These are phyloP conservation scores for Muscicapa comitata DNA, from an alignment of 2,797 vertebrate species.

Conservation along the genomic window DNA sequence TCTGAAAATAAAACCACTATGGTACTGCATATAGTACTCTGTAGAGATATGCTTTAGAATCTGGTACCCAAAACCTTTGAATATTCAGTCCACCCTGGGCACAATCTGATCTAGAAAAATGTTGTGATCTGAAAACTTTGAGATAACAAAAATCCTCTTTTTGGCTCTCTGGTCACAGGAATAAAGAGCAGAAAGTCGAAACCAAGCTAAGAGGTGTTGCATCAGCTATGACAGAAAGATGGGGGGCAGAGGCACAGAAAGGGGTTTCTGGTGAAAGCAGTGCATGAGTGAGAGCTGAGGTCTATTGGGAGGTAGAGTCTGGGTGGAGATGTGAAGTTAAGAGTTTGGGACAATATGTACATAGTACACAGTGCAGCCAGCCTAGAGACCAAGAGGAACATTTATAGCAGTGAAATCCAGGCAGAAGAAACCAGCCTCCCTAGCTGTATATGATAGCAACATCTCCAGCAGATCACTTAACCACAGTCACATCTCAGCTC, in stretches of 20 bases:
- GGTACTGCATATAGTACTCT: neutral
- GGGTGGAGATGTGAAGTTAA: neutral
- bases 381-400: neutral
- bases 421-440: neutral
- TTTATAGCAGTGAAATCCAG: neutral
- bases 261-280: neutral
- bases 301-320: neutral
- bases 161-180: neutral
- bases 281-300: neutral
- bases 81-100: neutral
- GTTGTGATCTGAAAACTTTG: neutral
- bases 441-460: neutral
- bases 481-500: neutral
- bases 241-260: neutral
- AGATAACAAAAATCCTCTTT: neutral
- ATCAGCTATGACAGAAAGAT: neutral
- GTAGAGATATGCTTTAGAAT: neutral
- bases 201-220: neutral
- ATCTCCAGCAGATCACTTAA: neutral
- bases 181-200: neutral
- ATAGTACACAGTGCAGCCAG: neutral
- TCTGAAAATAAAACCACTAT: conserved; percentile 5
- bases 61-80: neutral
- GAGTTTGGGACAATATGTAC: neutral
- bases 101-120: neutral